phyloP scores from a whole-genome alignment of 2,888 invertebrate genomes.

The Eupelmus urozonus region DNA sequence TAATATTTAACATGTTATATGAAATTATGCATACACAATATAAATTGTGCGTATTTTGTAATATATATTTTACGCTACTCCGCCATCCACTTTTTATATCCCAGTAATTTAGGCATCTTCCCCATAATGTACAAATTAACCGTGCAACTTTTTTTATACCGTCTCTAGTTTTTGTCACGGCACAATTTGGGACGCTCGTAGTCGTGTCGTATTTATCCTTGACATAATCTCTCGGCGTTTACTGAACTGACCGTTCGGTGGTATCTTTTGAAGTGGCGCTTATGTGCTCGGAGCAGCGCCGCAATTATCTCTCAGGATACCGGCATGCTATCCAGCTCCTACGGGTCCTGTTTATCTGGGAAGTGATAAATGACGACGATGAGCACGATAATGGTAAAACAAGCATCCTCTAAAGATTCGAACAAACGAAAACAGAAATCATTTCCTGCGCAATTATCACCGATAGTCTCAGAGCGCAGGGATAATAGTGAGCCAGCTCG shows the following conservation, averaged over 20 bases:
- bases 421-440: constrained; percentile 30
- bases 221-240: constrained; percentile 17
- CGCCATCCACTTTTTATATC: too few relatives aligned
- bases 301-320: constrained; percentile 32
- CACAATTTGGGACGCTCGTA: constrained; percentile 16
- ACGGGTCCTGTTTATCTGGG: constrained; percentile 24
- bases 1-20: too few relatives aligned
- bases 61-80: too few relatives aligned
- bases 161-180: constrained; percentile 15
- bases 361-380: constrained; percentile 55
- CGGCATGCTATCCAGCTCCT: background rate
- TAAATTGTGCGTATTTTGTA: too few relatives aligned
- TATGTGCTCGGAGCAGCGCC: constrained; percentile 2
- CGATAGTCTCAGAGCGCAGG: background rate
- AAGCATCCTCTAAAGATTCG: background rate
- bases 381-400: constrained; percentile 36
- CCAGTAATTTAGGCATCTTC: too few relatives aligned
- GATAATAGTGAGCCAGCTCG: background rate
- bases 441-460: constrained; percentile 43
- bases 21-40: too few relatives aligned
- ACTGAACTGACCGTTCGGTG: background rate
- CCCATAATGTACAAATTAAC: too few relatives aligned
- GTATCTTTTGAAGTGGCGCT: constrained; percentile 46
- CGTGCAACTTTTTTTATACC: constrained; percentile 15
- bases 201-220: constrained; percentile 19